Percentiles rank a stretch among this genome's conserved stretches.
phyloP scores from a whole-genome alignment of 1,140 invertebrate genomes.

The Magallana gigas region DNA sequence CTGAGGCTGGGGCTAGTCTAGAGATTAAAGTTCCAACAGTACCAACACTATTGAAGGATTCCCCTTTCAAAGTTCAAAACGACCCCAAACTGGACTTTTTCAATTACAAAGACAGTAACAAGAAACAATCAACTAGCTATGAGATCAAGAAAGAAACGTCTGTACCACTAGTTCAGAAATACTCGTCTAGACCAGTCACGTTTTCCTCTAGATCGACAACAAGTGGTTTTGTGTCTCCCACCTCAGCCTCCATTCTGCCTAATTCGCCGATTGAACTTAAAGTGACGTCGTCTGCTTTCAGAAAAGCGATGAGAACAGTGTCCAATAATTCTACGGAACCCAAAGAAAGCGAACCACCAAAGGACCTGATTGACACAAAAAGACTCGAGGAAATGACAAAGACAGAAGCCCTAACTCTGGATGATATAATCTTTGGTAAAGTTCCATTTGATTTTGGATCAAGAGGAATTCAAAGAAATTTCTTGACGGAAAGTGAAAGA shows the following conservation, averaged over 20 bases:
- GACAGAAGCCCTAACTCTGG: background rate
- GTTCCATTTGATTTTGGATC: background rate
- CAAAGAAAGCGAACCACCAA: background rate
- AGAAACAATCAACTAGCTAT: no score
- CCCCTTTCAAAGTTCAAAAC: background rate
- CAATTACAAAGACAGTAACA: background rate
- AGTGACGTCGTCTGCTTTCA: background rate
- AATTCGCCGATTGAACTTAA: background rate
- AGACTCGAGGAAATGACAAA: background rate
- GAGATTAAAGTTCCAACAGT: background rate
- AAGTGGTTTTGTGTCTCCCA: background rate
- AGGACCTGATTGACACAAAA: background rate
- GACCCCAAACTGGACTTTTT: background rate
- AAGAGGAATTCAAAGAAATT: constrained; percentile 8
- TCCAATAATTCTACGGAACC: background rate
- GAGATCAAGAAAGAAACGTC: no score
- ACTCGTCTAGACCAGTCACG: background rate
- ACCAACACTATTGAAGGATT: background rate
- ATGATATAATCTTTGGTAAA: constrained; percentile 20
- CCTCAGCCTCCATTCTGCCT: background rate
- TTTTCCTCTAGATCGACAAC: background rate
- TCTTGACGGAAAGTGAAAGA: background rate
- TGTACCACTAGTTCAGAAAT: no score
- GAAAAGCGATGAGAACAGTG: background rate
- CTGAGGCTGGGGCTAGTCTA: no score